Evolutionary conservation across 2,888 invertebrate genomes (phyloP).

Genomic region (Crepidodera aurea): DNA sequence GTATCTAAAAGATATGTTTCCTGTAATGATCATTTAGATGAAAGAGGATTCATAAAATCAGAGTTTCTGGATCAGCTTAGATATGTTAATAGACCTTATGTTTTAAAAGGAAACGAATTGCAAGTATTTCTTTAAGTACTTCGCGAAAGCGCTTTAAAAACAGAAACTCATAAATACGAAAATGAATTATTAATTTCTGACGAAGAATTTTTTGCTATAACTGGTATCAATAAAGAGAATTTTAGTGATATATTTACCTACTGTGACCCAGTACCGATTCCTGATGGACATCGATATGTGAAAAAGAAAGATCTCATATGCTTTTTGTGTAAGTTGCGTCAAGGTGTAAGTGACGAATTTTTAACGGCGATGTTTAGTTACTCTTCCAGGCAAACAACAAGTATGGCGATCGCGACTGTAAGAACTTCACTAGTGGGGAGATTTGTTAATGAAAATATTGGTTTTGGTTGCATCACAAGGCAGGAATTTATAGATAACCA

Average conservation of each 20-base stretch:
- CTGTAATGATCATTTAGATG: background rate
- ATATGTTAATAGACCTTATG: conserved; percentile 7
- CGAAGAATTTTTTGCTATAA: background rate
- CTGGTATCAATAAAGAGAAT: background rate
- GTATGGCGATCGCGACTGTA: conserved; percentile 10
- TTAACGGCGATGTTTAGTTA: conserved; percentile 7
- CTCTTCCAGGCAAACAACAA: conserved; percentile 6
- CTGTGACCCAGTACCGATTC: conserved; percentile 10
- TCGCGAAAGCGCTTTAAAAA: background rate
- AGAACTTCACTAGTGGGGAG: background rate
- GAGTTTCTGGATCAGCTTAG: background rate
- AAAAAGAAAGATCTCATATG: conserved; percentile 3
- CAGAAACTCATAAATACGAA: background rate
- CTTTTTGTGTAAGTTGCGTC: conserved; percentile 8
- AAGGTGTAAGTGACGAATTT: conserved; percentile 3
- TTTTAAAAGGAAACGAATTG: background rate
- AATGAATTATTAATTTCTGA: conserved; percentile 5
- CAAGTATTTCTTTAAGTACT: background rate
- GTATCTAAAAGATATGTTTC: too few relatives aligned
- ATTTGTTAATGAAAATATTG: conserved; percentile 21
- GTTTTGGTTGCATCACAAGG: conserved; percentile 18
- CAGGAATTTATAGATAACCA: conserved; percentile 11
- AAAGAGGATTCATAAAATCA: background rate
- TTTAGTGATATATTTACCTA: conserved; percentile 16
- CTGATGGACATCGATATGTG: background rate